Percentiles rank a stretch among this genome's conserved stretches.
These are phyloP conservation scores for Actias luna DNA, from an alignment of 2,888 invertebrate species.

Conservation along the genomic window DNA sequence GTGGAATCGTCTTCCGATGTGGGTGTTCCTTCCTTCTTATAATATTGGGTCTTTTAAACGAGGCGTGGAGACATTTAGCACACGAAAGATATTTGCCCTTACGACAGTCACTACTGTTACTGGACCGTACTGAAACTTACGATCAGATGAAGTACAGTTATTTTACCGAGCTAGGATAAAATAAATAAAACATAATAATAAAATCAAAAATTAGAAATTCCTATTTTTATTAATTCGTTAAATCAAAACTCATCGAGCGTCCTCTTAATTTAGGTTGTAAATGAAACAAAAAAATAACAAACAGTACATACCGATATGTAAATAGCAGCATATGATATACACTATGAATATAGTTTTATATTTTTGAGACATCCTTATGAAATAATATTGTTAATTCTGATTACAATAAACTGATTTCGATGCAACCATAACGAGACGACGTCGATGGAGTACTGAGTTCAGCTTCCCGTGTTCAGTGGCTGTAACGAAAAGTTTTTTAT, in stretches of 20 bases:
- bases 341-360: conserved; percentile 18
- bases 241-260: not conserved
- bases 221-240: no score
- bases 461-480: not conserved
- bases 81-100: no score
- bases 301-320: conserved; percentile 26
- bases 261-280: not conserved
- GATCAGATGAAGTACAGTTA: no score
- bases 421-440: not conserved
- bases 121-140: no score
- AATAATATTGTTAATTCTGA: not conserved
- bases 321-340: conserved; percentile 22
- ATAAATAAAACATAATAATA: no score
- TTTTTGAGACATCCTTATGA: conserved; percentile 23
- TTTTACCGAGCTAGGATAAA: no score
- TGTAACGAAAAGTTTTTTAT: not conserved
- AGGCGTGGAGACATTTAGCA: no score
- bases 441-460: not conserved
- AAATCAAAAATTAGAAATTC: no score
- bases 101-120: no score
- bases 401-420: not conserved
- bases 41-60: no score
- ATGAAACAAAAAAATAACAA: not conserved
- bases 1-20: no score
- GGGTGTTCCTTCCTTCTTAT: no score